Percentiles rank a stretch among this genome's conserved stretches.
Evolutionary conservation across 2,113 vertebrate genomes (phyloP).

Genomic region (Heptranchias perlo): DNA sequence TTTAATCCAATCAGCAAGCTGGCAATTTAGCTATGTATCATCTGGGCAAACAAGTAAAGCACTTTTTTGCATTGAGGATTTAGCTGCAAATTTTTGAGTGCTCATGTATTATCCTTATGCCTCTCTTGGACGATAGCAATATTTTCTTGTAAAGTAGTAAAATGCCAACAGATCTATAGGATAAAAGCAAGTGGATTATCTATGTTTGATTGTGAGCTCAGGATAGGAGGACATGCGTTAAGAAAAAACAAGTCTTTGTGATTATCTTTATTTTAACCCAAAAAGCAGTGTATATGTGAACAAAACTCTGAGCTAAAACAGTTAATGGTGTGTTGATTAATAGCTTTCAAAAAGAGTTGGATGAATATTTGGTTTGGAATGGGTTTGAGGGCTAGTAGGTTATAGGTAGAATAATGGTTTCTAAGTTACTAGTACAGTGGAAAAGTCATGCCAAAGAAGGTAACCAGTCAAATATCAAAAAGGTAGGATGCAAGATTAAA

Average conservation of each 20-base stretch:
- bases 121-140: background rate
- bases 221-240: background rate
- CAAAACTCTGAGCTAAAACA: background rate
- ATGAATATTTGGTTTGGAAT: background rate
- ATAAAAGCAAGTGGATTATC: background rate
- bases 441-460: background rate
- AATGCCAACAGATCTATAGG: background rate
- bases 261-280: background rate
- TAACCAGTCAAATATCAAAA: background rate
- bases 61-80: background rate
- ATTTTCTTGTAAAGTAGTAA: background rate
- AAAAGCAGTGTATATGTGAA: background rate
- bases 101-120: background rate
- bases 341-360: background rate
- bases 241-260: background rate
- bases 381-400: background rate
- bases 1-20: background rate
- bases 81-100: background rate
- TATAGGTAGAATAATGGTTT: background rate
- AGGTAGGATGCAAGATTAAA: background rate
- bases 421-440: background rate
- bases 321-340: background rate
- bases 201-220: conserved; percentile 2
- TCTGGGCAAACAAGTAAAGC: background rate
- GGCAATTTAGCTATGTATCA: background rate